phyloP scores from a whole-genome alignment of 2,797 vertebrate species.

The Paramormyrops hopkinsi region DNA sequence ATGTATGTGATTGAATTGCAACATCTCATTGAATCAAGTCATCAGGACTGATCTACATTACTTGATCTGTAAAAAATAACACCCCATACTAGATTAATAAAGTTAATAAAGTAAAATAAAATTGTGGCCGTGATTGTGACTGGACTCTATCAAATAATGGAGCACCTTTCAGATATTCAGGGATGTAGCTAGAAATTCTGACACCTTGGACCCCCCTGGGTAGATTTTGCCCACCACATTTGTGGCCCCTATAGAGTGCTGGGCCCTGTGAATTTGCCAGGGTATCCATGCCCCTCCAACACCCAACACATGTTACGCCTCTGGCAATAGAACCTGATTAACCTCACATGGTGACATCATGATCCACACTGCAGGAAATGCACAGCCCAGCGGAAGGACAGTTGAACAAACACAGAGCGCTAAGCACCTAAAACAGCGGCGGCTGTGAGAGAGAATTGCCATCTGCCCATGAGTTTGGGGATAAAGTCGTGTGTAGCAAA shows the following conservation, averaged over 20 bases:
- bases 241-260: neutral
- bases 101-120: neutral
- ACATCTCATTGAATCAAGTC: neutral
- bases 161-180: neutral
- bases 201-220: neutral
- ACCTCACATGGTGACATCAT: neutral
- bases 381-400: neutral
- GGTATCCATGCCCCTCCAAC: neutral
- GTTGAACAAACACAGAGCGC: neutral
- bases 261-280: neutral
- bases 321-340: neutral
- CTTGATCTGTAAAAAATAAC: neutral
- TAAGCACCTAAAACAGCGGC: neutral
- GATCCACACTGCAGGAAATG: neutral
- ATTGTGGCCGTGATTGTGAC: neutral
- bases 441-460: neutral
- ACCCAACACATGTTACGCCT: neutral
- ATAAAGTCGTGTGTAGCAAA: neutral
- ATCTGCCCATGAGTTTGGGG: neutral
- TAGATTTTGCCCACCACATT: neutral
- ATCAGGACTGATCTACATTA: neutral
- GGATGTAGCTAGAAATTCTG: neutral
- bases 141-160: neutral
- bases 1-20: neutral
- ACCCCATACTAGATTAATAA: neutral